These are phyloP conservation scores for Bombus picipes DNA, from an alignment of 1,140 invertebrate species.

Conservation along the genomic window DNA sequence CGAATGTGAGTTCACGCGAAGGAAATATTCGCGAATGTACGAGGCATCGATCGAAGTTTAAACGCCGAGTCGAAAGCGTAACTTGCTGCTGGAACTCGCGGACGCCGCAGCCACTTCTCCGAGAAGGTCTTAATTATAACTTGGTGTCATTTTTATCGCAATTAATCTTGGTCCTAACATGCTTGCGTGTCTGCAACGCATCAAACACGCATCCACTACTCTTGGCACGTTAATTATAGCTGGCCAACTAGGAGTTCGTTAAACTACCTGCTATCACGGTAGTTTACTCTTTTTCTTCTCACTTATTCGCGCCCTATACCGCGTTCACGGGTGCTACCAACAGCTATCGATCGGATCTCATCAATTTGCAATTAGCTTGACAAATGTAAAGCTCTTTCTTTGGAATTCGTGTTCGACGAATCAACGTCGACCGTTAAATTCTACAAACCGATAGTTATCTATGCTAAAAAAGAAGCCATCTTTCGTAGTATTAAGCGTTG, in stretches of 20 bases:
- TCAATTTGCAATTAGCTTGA: not conserved
- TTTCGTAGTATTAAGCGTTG: too few species aligned
- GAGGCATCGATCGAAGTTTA: too few species aligned
- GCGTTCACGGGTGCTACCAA: not conserved
- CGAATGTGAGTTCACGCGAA: not conserved
- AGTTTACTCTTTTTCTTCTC: constrained; percentile 12
- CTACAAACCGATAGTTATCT: too few species aligned
- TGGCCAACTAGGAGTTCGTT: constrained; percentile 29
- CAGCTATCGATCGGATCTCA: not conserved
- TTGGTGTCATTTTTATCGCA: constrained; percentile 25
- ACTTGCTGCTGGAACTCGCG: too few species aligned
- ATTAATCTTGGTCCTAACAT: constrained; percentile 12
- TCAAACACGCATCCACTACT: constrained; percentile 12
- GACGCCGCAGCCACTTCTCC: too few species aligned
- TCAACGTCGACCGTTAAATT: not conserved
- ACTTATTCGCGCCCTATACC: not conserved
- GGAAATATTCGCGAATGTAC: not conserved
- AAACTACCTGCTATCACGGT: constrained; percentile 11
- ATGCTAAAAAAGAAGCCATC: too few species aligned
- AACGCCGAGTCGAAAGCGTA: not conserved
- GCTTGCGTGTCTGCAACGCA: constrained; percentile 35
- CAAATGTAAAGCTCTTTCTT: not conserved
- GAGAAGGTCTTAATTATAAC: constrained; percentile 7
- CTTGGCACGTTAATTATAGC: constrained; percentile 31
- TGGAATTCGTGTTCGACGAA: not conserved